These are phyloP conservation scores for Henricia sp. DNA, from an alignment of 53 echinoderm and acorn worm species.

Conservation along the genomic window DNA sequence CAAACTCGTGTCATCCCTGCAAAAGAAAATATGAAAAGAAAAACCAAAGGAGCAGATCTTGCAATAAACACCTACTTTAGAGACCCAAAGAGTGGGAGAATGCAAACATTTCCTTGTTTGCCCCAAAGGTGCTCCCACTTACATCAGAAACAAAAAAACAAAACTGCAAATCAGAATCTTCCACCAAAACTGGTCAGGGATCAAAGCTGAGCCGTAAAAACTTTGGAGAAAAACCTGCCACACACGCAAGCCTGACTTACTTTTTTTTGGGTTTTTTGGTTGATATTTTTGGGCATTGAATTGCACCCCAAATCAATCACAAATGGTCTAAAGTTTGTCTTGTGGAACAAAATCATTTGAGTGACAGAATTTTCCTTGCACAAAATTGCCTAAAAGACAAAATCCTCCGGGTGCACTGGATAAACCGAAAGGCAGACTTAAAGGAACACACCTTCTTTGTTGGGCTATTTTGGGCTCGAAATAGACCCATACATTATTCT, in stretches of 20 bases:
- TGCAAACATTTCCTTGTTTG: too few relatives aligned
- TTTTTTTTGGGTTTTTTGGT: background rate
- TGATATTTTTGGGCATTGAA: background rate
- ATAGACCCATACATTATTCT: too few relatives aligned
- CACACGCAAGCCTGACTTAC: constrained; percentile 5
- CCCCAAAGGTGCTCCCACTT: constrained; percentile 22
- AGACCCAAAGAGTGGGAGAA: too few relatives aligned
- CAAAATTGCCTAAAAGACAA: constrained; percentile 19
- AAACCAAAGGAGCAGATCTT: too few relatives aligned
- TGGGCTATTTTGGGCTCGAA: too few relatives aligned
- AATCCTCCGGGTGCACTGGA: constrained; percentile 40
- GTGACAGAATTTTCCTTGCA: constrained; percentile 19
- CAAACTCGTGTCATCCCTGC: too few relatives aligned
- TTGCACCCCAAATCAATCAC: background rate
- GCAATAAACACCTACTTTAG: too few relatives aligned
- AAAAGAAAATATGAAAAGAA: too few relatives aligned
- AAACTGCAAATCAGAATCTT: constrained; percentile 13
- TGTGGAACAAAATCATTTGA: constrained; percentile 5
- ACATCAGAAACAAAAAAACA: constrained; percentile 62
- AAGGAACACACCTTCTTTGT: too few relatives aligned
- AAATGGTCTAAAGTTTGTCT: constrained; percentile 26
- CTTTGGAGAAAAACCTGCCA: constrained; percentile 52
- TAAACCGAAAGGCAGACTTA: constrained; percentile 41
- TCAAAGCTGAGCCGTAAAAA: constrained; percentile 45
- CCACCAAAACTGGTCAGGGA: constrained; percentile 47